Evolutionary conservation across 1,140 invertebrate species (phyloP).

Genomic region (Drosophila equinoxialis): DNA sequence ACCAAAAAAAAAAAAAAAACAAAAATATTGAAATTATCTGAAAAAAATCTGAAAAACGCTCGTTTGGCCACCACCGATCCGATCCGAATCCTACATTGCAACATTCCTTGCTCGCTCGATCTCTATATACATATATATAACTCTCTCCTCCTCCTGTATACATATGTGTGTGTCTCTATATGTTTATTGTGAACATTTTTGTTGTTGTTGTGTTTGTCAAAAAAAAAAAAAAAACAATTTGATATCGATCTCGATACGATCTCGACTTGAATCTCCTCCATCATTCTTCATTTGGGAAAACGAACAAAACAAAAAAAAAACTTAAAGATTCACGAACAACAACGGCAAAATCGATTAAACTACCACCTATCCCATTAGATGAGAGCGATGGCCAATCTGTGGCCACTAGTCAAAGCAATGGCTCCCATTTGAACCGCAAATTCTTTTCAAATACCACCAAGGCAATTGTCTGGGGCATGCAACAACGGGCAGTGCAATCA

Average conservation of each 20-base stretch:
- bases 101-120: slow-evolving; percentile 20
- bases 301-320: slow-evolving; percentile 33
- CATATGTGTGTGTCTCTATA: slow-evolving; percentile 33
- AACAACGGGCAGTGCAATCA: slow-evolving; percentile 97
- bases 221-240: slow-evolving; percentile 41
- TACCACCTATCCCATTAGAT: slow-evolving; percentile 82
- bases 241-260: slow-evolving; percentile 36
- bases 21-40: slow-evolving; percentile 28
- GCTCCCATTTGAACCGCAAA: slow-evolving; percentile 74
- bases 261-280: slow-evolving; percentile 21
- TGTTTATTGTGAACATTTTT: slow-evolving; percentile 43
- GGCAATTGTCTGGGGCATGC: slow-evolving; percentile 99
- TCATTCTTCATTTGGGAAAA: slow-evolving; percentile 71
- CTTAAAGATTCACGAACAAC: slow-evolving; percentile 70
- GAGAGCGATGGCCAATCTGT: slow-evolving; percentile 57
- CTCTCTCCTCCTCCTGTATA: not conserved
- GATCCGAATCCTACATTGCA: slow-evolving; percentile 32
- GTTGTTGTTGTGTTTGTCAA: slow-evolving; percentile 63
- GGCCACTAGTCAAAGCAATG: slow-evolving; percentile 55
- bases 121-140: not conserved
- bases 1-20: slow-evolving; percentile 15
- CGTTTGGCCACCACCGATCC: slow-evolving; percentile 44
- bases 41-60: slow-evolving; percentile 37
- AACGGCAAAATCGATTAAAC: slow-evolving; percentile 82
- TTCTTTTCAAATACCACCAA: slow-evolving; percentile 94